A percentile compares a stretch with the other conserved stretches of the same genome.
Evolutionary conservation across 2,888 invertebrate species (phyloP).

Genomic region (Strigamia transsilvanica): DNA sequence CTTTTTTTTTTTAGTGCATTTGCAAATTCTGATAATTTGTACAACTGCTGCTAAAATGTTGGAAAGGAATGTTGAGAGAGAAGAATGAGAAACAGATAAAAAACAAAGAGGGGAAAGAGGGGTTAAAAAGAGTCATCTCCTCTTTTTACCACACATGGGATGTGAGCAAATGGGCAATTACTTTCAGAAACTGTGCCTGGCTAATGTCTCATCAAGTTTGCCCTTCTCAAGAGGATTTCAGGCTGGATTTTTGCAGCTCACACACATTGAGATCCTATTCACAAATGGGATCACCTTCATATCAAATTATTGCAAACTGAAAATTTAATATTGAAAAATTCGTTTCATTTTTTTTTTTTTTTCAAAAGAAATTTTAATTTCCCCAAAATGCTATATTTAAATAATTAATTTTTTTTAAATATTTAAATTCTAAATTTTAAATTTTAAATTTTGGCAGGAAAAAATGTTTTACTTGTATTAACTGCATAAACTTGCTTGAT

Average conservation of each 20-base stretch:
- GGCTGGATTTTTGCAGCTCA: constrained; percentile 21
- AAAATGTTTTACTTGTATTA: neutral
- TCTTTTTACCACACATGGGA: constrained; percentile 36
- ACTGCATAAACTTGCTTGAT: neutral
- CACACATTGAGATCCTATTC: constrained; percentile 16
- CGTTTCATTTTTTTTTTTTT: neutral
- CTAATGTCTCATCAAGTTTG: constrained; percentile 42
- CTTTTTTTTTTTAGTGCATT: neutral
- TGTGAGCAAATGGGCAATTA: constrained; percentile 42
- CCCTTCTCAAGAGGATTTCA: constrained; percentile 23
- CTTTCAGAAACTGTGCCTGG: constrained; percentile 41
- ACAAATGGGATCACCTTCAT: constrained; percentile 24
- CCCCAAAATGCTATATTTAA: neutral
- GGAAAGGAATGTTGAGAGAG: neutral
- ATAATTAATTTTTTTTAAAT: neutral
- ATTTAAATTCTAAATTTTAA: neutral
- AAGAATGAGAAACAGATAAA: constrained; percentile 1
- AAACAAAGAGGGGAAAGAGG: neutral
- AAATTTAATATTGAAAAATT: constrained; percentile 30
- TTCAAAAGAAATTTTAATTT: neutral
- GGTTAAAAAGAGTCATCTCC: constrained; percentile 36
- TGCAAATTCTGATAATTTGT: constrained; percentile 35
- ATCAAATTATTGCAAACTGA: constrained; percentile 15
- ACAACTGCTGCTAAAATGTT: constrained; percentile 32
- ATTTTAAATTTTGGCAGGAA: neutral